Conservation (phyloP, 2,888 invertebrate genomes). For the Mesorhabditis sp. region DNA sequence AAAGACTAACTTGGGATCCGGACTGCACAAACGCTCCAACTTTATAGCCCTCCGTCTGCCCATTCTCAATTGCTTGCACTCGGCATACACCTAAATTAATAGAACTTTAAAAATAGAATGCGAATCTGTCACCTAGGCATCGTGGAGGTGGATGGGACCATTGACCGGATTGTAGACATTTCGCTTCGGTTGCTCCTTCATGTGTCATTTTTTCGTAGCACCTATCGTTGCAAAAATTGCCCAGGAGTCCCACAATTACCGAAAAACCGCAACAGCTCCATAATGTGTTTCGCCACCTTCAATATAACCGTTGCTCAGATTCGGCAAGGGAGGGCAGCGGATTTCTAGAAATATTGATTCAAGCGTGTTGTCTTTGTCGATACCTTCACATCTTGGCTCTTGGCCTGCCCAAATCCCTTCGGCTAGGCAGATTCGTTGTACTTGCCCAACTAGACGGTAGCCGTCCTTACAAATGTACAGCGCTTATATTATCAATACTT, state of each 20-base stretch:
- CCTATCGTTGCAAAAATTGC: conserved; percentile 66
- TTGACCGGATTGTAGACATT: conserved; percentile 83
- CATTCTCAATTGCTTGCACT: conserved; percentile 48
- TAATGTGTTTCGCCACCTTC: conserved; percentile 75
- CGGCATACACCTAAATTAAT: conserved; percentile 75
- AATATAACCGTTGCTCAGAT: conserved; percentile 89
- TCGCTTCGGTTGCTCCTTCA: conserved; percentile 65
- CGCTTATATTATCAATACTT: conserved; percentile 11
- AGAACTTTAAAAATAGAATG: not conserved
- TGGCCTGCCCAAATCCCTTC: conserved; percentile 90
- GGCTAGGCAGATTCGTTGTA: conserved; percentile 84
- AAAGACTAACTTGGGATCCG: conserved; percentile 63
- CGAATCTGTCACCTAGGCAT: conserved; percentile 71
- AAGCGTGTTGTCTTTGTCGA: not conserved
- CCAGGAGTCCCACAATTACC: not conserved
- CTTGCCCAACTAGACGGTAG: conserved; percentile 82
- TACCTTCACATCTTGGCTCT: conserved; percentile 84
- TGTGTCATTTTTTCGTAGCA: conserved; percentile 72
- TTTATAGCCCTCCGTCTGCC: conserved; percentile 54
- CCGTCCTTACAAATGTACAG: conserved; percentile 69
- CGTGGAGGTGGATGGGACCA: conserved; percentile 90
- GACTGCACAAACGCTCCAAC: conserved; percentile 66
- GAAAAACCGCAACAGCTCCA: conserved; percentile 67
- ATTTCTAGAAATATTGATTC: conserved; percentile 70
- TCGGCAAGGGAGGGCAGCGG: conserved; percentile 89